Evolutionary conservation across 2,797 vertebrate genomes (phyloP), one percentile per base, ranked within the genome.

Genomic region (Rhinichthys osculus): DNA sequence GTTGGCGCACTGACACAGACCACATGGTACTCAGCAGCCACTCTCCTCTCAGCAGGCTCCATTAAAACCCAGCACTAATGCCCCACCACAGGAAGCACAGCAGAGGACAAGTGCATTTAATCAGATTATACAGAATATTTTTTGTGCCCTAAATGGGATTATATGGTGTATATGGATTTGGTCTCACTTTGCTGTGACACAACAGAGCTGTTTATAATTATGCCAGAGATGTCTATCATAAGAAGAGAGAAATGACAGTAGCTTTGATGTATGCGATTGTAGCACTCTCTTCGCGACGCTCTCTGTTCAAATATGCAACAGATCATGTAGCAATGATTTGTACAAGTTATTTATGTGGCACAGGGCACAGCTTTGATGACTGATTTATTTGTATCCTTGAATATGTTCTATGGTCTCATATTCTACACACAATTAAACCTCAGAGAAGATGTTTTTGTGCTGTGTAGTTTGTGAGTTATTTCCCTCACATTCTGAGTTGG

Each of bases 91-190:
- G 89, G 90, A 90, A 89, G 76, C 80, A 67, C 78, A 86, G 81
- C 80, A 72, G 82, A 87, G 72, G 79, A 85, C 79, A 86, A 88
- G 67, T 87, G 81, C 82, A 86, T 86, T 88, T 88, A 90, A 90
- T 90, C 86, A 85, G 85, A 91, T 91, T 90, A 86, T 85, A 86
- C 80, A 35, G 69, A 83, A 85, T 81, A 84, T 89, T 85, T 86
- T 81, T 73, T 85, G 79, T 81, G 33, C 21, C 27, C 70, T 81
- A 87, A 92, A 92, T 90, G 54, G 78, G 80, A 91, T 92, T 92
- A 87, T 81, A 71, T 81, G 70, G 47, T 82, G 54, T 81, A 87
- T 90, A 89, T 89, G 84, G 77, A 77, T 78, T 83, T 81, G 66
- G 50, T 78, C 66, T 84, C 66, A 72, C 35, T 72, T 79, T 78